Percentiles rank a stretch among this genome's conserved stretches.
phyloP scores from a whole-genome alignment of 2,888 invertebrate species.

The Polydesmus complanatus region DNA sequence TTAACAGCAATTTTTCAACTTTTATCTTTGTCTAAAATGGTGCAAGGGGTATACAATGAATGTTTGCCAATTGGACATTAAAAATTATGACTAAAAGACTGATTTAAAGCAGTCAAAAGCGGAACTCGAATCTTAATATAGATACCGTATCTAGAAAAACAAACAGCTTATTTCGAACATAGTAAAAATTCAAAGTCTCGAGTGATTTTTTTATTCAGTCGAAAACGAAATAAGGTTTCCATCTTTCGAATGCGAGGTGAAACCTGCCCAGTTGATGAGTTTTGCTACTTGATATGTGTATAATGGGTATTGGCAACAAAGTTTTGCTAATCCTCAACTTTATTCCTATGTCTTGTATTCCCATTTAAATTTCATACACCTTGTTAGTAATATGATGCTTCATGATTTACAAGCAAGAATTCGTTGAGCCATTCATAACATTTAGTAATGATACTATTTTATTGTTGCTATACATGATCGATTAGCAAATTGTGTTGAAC shows the following conservation, averaged over 20 bases:
- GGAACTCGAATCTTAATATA: background rate
- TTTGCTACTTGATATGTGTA: background rate
- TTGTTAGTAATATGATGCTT: background rate
- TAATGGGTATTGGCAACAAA: background rate
- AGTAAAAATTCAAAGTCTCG: background rate
- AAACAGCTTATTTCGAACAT: background rate
- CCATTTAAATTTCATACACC: background rate
- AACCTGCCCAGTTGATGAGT: background rate
- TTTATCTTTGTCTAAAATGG: background rate
- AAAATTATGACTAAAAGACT: background rate
- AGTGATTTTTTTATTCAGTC: background rate
- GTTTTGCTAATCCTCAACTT: background rate
- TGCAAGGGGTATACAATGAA: background rate
- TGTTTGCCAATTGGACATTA: background rate
- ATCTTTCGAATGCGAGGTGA: background rate
- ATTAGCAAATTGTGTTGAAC: too few species aligned
- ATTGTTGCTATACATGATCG: too few species aligned
- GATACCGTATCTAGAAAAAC: background rate
- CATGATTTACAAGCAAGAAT: background rate
- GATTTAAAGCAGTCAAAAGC: background rate
- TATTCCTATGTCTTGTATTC: background rate
- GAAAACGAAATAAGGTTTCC: background rate
- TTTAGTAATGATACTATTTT: too few species aligned
- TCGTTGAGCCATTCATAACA: too few species aligned
- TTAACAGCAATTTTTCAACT: background rate